Percentiles rank a stretch among this genome's conserved stretches.
Conservation (phyloP, 2,797 vertebrate species). For the Catamblyrhynchus diadema region DNA sequence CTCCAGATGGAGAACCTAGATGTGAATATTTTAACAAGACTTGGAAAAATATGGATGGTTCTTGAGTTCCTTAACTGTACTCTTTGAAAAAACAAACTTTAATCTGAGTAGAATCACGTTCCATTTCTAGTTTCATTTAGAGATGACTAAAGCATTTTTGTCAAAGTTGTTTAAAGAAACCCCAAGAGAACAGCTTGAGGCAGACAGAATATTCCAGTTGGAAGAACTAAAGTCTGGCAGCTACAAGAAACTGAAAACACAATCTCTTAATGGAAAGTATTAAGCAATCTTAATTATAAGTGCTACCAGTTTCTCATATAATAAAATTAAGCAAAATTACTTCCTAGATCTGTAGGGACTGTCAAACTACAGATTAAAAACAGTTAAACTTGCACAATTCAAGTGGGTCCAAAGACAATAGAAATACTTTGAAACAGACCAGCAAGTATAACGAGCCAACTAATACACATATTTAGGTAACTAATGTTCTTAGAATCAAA, state of each 20-base stretch:
- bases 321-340: neutral
- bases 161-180: neutral
- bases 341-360: neutral
- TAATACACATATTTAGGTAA: neutral
- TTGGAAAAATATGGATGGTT: neutral
- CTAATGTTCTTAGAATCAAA: neutral
- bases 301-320: neutral
- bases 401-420: neutral
- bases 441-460: neutral
- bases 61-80: neutral
- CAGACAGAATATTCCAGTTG: neutral
- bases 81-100: neutral
- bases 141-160: neutral
- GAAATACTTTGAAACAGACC: neutral
- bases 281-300: neutral
- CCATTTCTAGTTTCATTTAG: neutral
- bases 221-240: neutral
- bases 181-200: neutral
- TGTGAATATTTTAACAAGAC: neutral
- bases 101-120: neutral
- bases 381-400: neutral
- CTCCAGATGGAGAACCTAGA: neutral
- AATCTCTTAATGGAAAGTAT: neutral
- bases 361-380: neutral
- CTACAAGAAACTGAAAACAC: neutral